Evolutionary conservation across 2,113 vertebrate species (phyloP), one percentile per base, ranked within the genome.

Genomic region (Coturnix japonica): DNA sequence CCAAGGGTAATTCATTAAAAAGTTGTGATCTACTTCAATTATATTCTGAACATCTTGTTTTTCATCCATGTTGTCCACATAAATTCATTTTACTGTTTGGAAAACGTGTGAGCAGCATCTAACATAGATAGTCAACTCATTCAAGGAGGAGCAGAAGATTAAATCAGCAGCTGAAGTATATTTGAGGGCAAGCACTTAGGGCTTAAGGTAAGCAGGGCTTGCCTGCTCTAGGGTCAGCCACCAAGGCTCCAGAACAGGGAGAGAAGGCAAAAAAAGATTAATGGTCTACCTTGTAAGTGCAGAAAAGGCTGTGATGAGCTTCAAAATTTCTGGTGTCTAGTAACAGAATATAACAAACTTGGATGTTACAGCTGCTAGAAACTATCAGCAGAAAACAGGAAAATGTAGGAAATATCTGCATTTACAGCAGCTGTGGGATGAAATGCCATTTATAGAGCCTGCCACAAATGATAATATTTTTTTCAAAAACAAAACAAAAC

Each of bases 401-500:
- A 94, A 88, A 67, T 60, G 21, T 47, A 69, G 37, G 53, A 93
- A 95, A 81, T 28, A 15, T 60, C 69, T 87, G 14, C 73, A 39
- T 37, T 94, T 51, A 33, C 56, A 81, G 69, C 39, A 95, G 65
- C 76, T 90, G 39, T 57, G 44, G 77, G 78, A 90, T 46, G 67
- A 80, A 64, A 35, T 43, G 17, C 18, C 80, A 72, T 81, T 90
- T 86, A 84, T 46, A 91, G 39, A 72, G 9, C 9, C 12, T 9
- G 14, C 7, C 47, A 81, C 9, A 77, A 87, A 59, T 9, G 5
- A 64, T 78, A 66, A 49, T 15, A 17, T 70, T 84, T 88, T 87
- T 91, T 80, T 70, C 41, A 41, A 60, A 91, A 89, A 41, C 11
- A 47, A 47, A 47, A 47, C 10, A 46, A 10, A 20, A 46, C 6